Conservation (phyloP, 92 coral and sea anemone genomes). For the Phenganax stokvisi region DNA sequence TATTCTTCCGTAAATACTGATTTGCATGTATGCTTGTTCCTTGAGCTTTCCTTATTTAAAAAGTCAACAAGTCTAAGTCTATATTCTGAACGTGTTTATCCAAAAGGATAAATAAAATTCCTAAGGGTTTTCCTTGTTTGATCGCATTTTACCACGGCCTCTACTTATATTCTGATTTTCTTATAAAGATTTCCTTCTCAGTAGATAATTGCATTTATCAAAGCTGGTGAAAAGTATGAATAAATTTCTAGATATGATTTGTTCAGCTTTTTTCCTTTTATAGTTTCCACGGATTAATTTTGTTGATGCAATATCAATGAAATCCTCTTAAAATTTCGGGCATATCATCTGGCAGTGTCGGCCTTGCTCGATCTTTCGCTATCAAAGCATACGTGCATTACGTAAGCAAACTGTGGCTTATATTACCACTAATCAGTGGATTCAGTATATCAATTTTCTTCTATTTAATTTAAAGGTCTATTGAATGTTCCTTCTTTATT, state of each 20-base stretch:
- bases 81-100: not conserved
- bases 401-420: not conserved
- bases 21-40: constrained; percentile 4
- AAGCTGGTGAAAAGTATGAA: not conserved
- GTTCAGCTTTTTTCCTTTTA: not conserved
- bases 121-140: not conserved
- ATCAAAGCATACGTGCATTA: not conserved
- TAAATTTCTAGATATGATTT: not conserved
- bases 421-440: too few species aligned
- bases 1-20: not conserved
- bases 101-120: not conserved
- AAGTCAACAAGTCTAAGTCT: constrained; percentile 9
- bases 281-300: not conserved
- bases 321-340: not conserved
- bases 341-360: not conserved
- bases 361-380: not conserved
- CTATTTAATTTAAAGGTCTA: too few species aligned
- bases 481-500: too few species aligned
- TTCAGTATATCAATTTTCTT: too few species aligned
- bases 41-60: not conserved
- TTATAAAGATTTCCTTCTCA: not conserved
- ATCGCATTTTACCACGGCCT: not conserved
- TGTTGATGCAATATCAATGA: not conserved
- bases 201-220: not conserved
- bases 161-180: not conserved